Base-by-base conservation (phyloP, 2,113 vertebrate genomes). In the Phodopus roborovskii region DNA sequence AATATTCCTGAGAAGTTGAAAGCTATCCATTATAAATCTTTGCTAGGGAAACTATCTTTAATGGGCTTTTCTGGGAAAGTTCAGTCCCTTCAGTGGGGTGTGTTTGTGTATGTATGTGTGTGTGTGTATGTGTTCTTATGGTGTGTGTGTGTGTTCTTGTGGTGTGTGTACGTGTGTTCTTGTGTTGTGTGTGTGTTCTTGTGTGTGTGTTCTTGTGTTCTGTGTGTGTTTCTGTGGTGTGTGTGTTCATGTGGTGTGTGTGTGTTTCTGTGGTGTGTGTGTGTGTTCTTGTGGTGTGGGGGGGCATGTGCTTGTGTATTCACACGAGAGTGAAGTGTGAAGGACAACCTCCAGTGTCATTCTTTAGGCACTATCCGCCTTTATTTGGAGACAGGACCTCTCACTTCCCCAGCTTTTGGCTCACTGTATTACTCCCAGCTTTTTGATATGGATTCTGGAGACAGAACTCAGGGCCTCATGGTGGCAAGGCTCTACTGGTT, bases 1-100 rank as follows among this genome's bases (percentile, higher is more conserved):
- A 97, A 95, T 95, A 97, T 95, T 97, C 97, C 91, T 66, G 50
- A 89, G 82, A 92, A 83, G 26, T 68, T 70, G 28, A 94, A 90
- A 88, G 91, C 68, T 39, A 48, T 71, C 77, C 73, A n/a, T 68
- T 20, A 13, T 58, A 94, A 96, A 50, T 60, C 36, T 85, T 75
- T 60, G 78, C 74, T 86, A 91, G 91, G 42, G 91, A 53, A 62
- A 48, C 28, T 78, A n/a, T 78, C 71, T 50, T 24, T 7, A n/a
- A 39, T 91, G n/a, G 74, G 8, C 78, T 95, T 42, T 20, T 36
- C 68, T 68, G 66, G 90, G 93, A 68, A 82, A 86, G 73, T 58
- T 9, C 50, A 36, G 50, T 45, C 42, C 9, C 36, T 24, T 3
- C 88, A 58, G 56, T 13, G 5, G 48, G 28, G n/a, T 62, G 58